Base-by-base conservation (phyloP, 2,113 vertebrate species). In the Tragelaphus scriptus region DNA sequence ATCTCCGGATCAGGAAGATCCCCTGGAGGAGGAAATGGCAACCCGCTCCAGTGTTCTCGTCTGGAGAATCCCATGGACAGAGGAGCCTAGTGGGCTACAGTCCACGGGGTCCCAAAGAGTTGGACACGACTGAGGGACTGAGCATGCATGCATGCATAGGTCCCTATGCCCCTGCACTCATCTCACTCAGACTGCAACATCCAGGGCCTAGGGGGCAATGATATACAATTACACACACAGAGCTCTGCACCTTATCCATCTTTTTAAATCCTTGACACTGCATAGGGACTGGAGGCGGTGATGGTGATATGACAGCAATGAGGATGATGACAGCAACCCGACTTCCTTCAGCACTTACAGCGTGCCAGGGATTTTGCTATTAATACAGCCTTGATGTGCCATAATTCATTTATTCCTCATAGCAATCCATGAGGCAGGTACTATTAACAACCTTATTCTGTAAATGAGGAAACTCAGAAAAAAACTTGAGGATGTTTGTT, bases 211-310 rank as follows among this genome's bases (percentile, higher is more conserved):
- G 71, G 3, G 71, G 23, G 12, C 40, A 77, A 1, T 26, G 40
- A 7, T 26, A 77, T 3, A 14, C 71, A 77, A 0, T 14, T 2
- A 44, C 40, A 14, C 71, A 44, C 40, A 2, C 40, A 14, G 6
- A 15, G 40, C 40, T 44, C 71, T 28, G 12, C 13, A 14, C 19
- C 17, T 28, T 40, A 49, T 16, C 85, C 4, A 6, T 36, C 75
- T 51, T 82, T 80, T 65, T 3, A 40, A 86, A 26, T 30, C 36
- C 58, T 56, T 68, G 7, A 58, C 40, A 23, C 25, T 17, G 23
- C 30, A 2, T 0, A 19, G 36, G 26, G 9, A 25, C 53, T 21
- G 44, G 6, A 17, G 21, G 14, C 7, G 49, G 0, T 8, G 17
- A 5, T 56, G 40, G 17, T 23, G 65, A 10, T 12, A 32, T 8